These are phyloP conservation scores for Lasioglossum vierecki DNA, from an alignment of 2,888 invertebrate species.

Conservation along the genomic window DNA sequence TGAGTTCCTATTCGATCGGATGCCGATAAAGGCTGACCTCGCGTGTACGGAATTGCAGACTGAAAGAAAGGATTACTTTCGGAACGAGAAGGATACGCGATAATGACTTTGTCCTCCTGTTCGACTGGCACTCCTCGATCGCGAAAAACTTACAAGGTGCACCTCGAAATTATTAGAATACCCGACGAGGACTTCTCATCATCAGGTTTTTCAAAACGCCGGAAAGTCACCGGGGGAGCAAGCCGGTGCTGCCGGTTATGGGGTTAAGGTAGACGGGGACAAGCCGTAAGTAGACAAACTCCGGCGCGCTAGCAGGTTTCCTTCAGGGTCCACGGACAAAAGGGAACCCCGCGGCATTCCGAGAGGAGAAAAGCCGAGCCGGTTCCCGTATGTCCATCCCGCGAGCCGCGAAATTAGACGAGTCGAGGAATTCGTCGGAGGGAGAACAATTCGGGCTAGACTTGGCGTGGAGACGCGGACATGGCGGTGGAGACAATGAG, in stretches of 20 bases:
- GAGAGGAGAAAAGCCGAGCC: conserved; percentile 3
- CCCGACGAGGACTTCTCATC: no score
- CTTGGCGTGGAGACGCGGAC: conserved; percentile 12
- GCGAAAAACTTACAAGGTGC: background rate
- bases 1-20: background rate
- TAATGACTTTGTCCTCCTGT: background rate
- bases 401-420: conserved; percentile 44
- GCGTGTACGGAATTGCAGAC: background rate
- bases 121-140: background rate
- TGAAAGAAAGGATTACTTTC: background rate
- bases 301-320: background rate
- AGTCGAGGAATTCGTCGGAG: conserved; percentile 40
- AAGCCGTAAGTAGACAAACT: background rate
- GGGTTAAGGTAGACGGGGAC: background rate
- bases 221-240: background rate
- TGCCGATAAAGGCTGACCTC: background rate
- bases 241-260: background rate
- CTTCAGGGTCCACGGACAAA: background rate
- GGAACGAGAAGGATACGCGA: background rate
- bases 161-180: background rate
- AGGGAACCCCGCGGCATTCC: background rate
- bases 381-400: conserved; percentile 17
- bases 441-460: conserved; percentile 31
- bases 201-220: background rate
- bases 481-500: conserved; percentile 31